These are phyloP conservation scores for Amphimallon solstitiale DNA, from an alignment of 2,888 invertebrate species.

Conservation along the genomic window DNA sequence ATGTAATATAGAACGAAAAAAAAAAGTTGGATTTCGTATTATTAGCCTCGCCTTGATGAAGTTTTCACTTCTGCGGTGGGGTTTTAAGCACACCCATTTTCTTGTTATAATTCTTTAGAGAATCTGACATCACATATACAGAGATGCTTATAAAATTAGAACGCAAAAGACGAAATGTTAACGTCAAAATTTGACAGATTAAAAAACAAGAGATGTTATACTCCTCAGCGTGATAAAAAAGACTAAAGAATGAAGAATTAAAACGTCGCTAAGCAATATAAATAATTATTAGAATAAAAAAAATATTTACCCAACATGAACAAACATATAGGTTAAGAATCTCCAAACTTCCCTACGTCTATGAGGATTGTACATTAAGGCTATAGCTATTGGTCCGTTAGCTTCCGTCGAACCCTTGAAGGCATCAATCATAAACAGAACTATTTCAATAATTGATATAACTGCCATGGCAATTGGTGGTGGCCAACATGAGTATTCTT, in stretches of 20 bases:
- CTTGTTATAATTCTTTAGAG: no score
- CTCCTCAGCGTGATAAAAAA: neutral
- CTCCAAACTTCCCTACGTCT: constrained; percentile 91
- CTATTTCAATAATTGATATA: constrained; percentile 88
- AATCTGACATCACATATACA: no score
- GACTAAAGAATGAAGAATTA: neutral
- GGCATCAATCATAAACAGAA: constrained; percentile 68
- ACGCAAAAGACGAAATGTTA: no score
- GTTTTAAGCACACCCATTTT: no score
- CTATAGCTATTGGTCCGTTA: constrained; percentile 80
- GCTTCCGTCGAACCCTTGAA: constrained; percentile 47
- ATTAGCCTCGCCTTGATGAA: no score
- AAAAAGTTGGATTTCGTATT: no score
- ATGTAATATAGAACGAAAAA: no score
- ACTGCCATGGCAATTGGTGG: constrained; percentile 92
- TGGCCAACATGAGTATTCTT: constrained; percentile 85
- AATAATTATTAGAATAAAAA: neutral
- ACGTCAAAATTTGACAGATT: no score
- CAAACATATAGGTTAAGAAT: constrained; percentile 94
- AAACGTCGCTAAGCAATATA: neutral
- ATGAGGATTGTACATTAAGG: constrained; percentile 89
- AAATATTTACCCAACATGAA: constrained; percentile 85
- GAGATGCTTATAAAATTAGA: no score
- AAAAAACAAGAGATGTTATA: no score
- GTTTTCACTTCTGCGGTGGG: no score